Evolutionary conservation across 1,140 invertebrate genomes (phyloP), one percentile per base, ranked within the genome.

Genomic region (Drosophila watanabei): DNA sequence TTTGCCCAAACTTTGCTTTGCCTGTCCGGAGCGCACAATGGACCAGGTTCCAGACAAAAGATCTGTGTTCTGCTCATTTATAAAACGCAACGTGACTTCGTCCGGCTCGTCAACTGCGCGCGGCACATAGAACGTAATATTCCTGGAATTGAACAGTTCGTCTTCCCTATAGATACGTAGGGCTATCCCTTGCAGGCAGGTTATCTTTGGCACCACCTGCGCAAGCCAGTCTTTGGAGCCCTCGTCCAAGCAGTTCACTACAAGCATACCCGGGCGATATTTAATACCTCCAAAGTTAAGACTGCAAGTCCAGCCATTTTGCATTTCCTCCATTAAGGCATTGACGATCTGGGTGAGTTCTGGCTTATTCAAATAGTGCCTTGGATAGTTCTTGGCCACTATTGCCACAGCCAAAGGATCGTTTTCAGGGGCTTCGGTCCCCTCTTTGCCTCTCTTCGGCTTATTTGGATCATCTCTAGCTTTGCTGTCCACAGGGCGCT

Each of bases 281-380:
- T 28, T 24, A 20, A 66, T 28, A 13, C 63, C 58, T 16, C 9
- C 30, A 35, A 66, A 66, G 32, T 66, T 66, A 0, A 66, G 32
- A 7, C 63, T 66, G 13, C 7, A n/a, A 14, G n/a, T 63, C 63
- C 63, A 66, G 20, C 63, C 63, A 13, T 66, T 63, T 2, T 20
- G 13, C 58, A 66, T 46, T 18, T 66, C 30, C 16, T 63, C 63
- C 4, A 35, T 13, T 2, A 66, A 16, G 16, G 28, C 58, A 4
- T 24, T 7, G n/a, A 63, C 63, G 20, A 66, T 16, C 9, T 28
- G 18, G 0, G 2, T 3, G 18, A 65, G 37, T 14, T 66, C 37
- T 0, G 28, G 7, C 13, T 18, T 66, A 7, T 5, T 43, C 20
- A 66, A 4, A 2, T 18, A 1, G 39, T 13, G 7, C 6, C 28